Percentiles rank a stretch among this genome's conserved stretches.
These are phyloP conservation scores for Chunga burmeisteri DNA, from an alignment of 2,113 vertebrate species.

Conservation along the genomic window DNA sequence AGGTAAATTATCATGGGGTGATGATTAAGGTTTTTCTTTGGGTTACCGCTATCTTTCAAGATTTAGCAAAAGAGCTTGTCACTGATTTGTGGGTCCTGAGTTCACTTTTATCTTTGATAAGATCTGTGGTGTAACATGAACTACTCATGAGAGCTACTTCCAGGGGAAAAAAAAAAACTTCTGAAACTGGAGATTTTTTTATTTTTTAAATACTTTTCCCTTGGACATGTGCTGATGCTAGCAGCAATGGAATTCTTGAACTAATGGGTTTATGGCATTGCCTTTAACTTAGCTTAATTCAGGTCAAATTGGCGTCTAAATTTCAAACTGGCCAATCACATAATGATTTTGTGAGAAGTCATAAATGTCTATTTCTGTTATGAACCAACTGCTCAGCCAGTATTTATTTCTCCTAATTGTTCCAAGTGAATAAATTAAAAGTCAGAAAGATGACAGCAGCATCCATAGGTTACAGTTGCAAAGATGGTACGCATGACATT, in stretches of 20 bases:
- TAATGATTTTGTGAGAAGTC: background rate
- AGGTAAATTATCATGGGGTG: background rate
- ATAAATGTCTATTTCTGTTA: background rate
- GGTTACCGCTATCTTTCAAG: background rate
- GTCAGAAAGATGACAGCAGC: background rate
- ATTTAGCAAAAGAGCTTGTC: background rate
- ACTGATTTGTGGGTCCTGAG: rapidly evolving
- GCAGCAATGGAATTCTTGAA: background rate
- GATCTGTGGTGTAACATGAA: background rate
- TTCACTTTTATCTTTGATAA: background rate
- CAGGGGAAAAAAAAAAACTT: background rate
- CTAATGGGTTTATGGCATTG: background rate
- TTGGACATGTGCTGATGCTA: background rate
- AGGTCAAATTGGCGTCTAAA: background rate
- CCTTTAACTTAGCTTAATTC: background rate
- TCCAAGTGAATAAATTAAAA: background rate
- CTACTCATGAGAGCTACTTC: background rate
- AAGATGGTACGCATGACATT: background rate
- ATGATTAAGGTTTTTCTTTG: background rate
- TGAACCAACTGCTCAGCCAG: background rate
- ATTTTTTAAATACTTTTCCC: background rate
- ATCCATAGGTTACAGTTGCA: background rate
- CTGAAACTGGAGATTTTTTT: background rate
- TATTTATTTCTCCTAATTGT: background rate
- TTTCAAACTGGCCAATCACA: background rate